Evolutionary conservation across 2,888 invertebrate genomes (phyloP), one percentile per base, ranked within the genome.

Genomic region (Anagyrus pseudococci): DNA sequence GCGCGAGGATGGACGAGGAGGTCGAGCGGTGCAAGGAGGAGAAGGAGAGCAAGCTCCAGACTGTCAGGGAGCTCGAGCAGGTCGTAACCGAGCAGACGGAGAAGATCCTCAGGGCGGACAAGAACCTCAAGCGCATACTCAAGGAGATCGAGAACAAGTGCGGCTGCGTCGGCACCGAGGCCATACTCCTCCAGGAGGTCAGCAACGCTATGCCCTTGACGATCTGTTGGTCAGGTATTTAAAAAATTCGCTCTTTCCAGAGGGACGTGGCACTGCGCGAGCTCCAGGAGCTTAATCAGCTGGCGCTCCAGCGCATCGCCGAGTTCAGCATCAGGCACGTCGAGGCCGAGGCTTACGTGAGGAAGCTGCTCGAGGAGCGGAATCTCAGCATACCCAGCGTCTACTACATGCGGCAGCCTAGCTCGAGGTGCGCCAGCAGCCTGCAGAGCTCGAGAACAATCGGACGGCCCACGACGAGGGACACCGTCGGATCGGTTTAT

Each of bases 221-320:
- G 37, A 10, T 10, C 17, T 15, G 33, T 37, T 8, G 33, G 10
- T 29, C 10, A 10, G 4, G 29, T 29, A 10, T 29, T 29, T 29
- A 10, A 7, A 15, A 7, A 7, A n/a, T 41, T n/a, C 13, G 40
- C 17, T 20, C 47, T 15, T 47, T 8, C 4, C 70, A 86, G 85
- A 83, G 82, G 71, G 88, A 89, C 66, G 81, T 88, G 25, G 82
- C 83, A 52, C 77, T 86, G 10, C 82, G 85, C 19, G 86, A 87
- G 70, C 70, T 88, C n/a, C 84, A 84, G 72, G 85, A 86, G 64
- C 83, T 84, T 17, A 89, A 88, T 72, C 81, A 82, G 22, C 78
- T 81, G 49, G 84, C 83, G 0, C 73, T 88, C 2, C 85, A 87
- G 69, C 82, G 85, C 49, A 73, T 89, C 13, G 78, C 83, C 0